Evolutionary conservation across 2,888 invertebrate genomes (phyloP), one percentile per base, ranked within the genome.

Genomic region (Drosophila ezoana): DNA sequence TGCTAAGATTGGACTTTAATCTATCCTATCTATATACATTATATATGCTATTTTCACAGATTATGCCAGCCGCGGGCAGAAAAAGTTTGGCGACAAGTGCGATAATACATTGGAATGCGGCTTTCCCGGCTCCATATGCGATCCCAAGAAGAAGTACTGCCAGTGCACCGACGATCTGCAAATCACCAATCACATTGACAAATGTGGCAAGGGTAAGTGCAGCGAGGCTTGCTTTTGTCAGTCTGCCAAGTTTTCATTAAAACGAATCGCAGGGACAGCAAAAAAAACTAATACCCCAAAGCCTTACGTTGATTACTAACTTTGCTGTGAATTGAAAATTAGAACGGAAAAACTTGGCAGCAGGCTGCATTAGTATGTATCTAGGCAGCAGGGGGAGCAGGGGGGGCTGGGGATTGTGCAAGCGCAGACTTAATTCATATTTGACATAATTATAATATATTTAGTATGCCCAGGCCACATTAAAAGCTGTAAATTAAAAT

Each of bases 161-260:
- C 94, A 94, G 86, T 97, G 97, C 91, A 94, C 94, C 72, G 94
- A 95, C 28, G 95, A 96, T 81, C 93, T 95, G 79, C 95, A 95
- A 18, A 95, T 95, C 83, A 96, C 96, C 89, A 97, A 97, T 93
- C 96, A 97, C 91, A 93, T 96, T 87, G 96, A 97, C 92, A 97
- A 96, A 93, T 97, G 97, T 92, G 97, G 97, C 86, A 95, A 95
- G 93, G 94, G 97, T 97, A 92, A 94, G 90, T 28, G 14, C 38
- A 38, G n/a, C 20, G n/a, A 32, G 28, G 43, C 59, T 61, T 56
- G 67, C 44, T 23, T 23, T 68, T 88, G 83, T 86, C 83, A 88
- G 51, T 47, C 80, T 83, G 83, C 83, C 83, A 83, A 83, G 87
- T 88, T 86, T 77, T 83, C 83, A 83, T 83, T 83, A 80, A 83